These are phyloP conservation scores for Halcyon badia DNA, from an alignment of 2,797 vertebrate species.

Conservation along the genomic window DNA sequence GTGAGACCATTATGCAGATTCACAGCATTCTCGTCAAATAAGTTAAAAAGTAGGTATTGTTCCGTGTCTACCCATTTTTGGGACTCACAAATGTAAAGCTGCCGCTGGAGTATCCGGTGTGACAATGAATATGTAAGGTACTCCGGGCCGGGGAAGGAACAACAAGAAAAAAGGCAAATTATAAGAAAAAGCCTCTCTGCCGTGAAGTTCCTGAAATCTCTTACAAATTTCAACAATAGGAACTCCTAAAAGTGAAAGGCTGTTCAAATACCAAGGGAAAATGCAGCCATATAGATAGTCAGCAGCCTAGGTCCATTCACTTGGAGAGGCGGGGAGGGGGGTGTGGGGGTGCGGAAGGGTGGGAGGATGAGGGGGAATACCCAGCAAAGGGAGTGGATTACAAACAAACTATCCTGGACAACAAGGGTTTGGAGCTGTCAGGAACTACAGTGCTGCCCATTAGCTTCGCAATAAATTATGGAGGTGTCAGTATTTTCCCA, in stretches of 20 bases:
- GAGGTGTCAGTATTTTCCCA: conserved; percentile 58
- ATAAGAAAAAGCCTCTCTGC: conserved; percentile 37
- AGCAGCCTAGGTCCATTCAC: neutral
- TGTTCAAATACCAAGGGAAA: conserved; percentile 39
- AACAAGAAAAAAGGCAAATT: conserved; percentile 31
- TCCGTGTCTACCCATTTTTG: neutral
- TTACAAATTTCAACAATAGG: conserved; percentile 37
- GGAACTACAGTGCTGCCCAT: neutral
- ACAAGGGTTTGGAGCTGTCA: conserved; percentile 31
- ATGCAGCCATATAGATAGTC: conserved; percentile 14
- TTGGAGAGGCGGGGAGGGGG: neutral
- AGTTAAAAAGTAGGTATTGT: conserved; percentile 68
- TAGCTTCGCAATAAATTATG: conserved; percentile 40
- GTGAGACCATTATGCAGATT: conserved; percentile 61
- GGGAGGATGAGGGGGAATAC: neutral
- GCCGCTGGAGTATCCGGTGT: conserved; percentile 35
- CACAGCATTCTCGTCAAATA: conserved; percentile 64
- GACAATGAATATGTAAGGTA: conserved; percentile 61
- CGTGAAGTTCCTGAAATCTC: conserved; percentile 33
- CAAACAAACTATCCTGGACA: neutral
- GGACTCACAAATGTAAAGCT: conserved; percentile 37
- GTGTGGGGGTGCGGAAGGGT: too few relatives aligned
- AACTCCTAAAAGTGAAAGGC: conserved; percentile 55
- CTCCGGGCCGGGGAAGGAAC: neutral
- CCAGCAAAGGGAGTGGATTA: neutral